These are phyloP conservation scores for Urosaurus nigricauda DNA, from an alignment of 2,797 vertebrate species.

Conservation along the genomic window DNA sequence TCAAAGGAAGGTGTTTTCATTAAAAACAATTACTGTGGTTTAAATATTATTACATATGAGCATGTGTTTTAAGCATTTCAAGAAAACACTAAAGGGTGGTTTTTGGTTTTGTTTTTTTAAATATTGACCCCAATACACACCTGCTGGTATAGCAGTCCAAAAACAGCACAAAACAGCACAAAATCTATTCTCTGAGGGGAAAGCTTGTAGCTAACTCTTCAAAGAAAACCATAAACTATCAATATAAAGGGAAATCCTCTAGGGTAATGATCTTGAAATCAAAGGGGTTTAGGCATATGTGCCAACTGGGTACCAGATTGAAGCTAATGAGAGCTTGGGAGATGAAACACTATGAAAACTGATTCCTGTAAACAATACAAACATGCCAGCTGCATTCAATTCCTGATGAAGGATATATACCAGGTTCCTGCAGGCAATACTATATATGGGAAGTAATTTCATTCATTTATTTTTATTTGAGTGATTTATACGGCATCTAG, in stretches of 20 bases:
- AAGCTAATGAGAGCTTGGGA: constrained; percentile 5
- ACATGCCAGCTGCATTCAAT: neutral
- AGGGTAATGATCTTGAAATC: constrained; percentile 4
- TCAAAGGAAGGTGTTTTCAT: neutral
- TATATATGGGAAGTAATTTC: too few relatives aligned
- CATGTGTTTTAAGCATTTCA: constrained; percentile 1
- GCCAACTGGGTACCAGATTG: neutral
- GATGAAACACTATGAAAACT: neutral
- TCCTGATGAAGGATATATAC: neutral
- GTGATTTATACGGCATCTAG: too few relatives aligned
- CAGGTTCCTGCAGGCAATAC: neutral
- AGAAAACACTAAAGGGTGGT: neutral
- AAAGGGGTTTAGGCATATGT: neutral
- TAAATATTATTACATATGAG: neutral
- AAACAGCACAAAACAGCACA: neutral
- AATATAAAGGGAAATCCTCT: constrained; percentile 11
- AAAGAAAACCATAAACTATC: constrained; percentile 20
- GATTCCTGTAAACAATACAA: neutral
- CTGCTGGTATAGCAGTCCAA: too few relatives aligned
- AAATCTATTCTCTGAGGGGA: neutral
- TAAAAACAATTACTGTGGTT: neutral
- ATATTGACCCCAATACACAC: neutral
- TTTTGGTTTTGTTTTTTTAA: too few relatives aligned
- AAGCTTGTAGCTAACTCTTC: constrained; percentile 6
- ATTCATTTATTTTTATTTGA: too few relatives aligned